Evolutionary conservation across 2,888 invertebrate species (phyloP), one percentile per base, ranked within the genome.

Genomic region (Perithous albicinctus): DNA sequence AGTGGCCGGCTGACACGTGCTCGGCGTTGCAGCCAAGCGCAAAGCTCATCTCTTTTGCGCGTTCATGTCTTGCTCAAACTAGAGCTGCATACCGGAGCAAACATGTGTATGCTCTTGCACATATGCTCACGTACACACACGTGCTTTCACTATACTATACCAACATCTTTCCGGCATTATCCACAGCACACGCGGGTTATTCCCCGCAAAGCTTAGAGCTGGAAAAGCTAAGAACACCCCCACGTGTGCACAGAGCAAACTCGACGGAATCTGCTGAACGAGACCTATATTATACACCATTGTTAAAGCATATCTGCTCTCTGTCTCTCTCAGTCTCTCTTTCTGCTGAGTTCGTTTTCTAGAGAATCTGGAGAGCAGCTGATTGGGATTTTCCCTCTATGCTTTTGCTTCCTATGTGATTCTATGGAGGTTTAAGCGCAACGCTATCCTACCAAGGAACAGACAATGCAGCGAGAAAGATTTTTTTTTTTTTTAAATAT

Each of bases 331-430:
- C 29, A 10, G 26, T 32, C 38, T 18, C 54, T 59, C 26, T 73
- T 46, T 43, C 18, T 10, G 23, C 43, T 51, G 48, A 63, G 32
- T 29, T 29, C 86, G 87, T 89, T 89, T 88, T 88, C 85, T 85
- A 82, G 84, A 86, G 88, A 86, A 89, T 89, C 87, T 89, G 88
- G 85, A 81, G 82, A 90, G 88, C 90, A 91, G 91, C 91, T 91
- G 91, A 91, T 91, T 90, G 88, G 89, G 90, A 89, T 91, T 91
- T 91, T 87, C 90, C 78, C 38, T 66, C 51, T 72, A 26, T 64
- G 66, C 80, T 83, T n/a, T n/a, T 69, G 76, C 79, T 59, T 59
- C 61, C 51, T 18, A 2, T 41, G 54, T 35, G 32, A 61, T 73
- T 70, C 48, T 38, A 56, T 59, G 76, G 76, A 78, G 80, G 20